Conservation (phyloP, 2,888 invertebrate genomes). For the Colostygia pectinataria region DNA sequence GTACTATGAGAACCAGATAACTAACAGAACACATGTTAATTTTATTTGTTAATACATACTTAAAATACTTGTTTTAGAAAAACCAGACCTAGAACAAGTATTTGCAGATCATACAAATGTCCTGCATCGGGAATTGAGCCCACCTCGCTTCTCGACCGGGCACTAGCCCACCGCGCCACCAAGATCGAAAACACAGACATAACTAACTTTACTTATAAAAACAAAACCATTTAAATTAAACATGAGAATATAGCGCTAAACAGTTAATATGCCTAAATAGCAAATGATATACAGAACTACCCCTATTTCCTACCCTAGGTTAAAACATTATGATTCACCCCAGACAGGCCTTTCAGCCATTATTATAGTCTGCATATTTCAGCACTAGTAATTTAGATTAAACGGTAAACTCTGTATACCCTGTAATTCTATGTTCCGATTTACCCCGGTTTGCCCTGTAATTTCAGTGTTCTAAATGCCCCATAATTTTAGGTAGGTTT, state of each 20-base stretch:
- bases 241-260: not conserved
- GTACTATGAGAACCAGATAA: no score
- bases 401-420: conserved; percentile 17
- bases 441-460: conserved; percentile 20
- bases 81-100: no score
- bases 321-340: conserved; percentile 25
- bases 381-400: conserved; percentile 31
- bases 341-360: conserved; percentile 24
- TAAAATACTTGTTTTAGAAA: no score
- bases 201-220: no score
- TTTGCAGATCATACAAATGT: no score
- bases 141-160: no score
- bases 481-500: conserved; percentile 17
- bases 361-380: conserved; percentile 34
- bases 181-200: no score
- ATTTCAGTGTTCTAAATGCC: conserved; percentile 15
- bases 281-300: conserved; percentile 4
- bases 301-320: conserved; percentile 19
- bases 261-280: conserved; percentile 9
- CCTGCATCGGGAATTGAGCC: no score
- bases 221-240: not conserved
- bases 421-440: conserved; percentile 26
- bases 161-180: no score
- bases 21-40: no score
- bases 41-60: no score